Conservation (phyloP, 2,888 invertebrate species). For the Sericinus montela region DNA sequence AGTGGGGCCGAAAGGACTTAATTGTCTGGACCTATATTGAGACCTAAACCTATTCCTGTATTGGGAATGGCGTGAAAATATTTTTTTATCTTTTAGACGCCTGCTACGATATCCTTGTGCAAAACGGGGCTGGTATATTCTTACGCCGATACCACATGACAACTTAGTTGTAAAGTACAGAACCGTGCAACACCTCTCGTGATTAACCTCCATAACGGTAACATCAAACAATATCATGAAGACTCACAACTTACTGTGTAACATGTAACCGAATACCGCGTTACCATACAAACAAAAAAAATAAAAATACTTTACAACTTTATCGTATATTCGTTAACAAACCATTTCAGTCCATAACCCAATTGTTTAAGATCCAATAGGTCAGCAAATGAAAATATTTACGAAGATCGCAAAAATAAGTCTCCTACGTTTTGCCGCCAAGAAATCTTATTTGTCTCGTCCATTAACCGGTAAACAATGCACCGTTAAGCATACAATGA, state of each 20-base stretch:
- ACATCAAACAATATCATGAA: constrained; percentile 47
- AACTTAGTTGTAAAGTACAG: too few relatives aligned
- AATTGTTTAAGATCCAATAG: constrained; percentile 19
- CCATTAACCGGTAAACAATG: constrained; percentile 58
- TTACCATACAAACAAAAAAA: constrained; percentile 55
- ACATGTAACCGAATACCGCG: constrained; percentile 59
- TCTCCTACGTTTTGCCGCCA: constrained; percentile 53
- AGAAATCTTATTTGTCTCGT: constrained; percentile 63
- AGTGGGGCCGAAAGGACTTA: too few relatives aligned
- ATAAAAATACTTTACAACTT: constrained; percentile 31
- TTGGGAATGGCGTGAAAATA: too few relatives aligned
- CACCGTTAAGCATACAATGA: constrained; percentile 63
- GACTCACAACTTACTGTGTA: constrained; percentile 43
- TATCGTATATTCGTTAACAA: constrained; percentile 2
- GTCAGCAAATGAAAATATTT: constrained; percentile 17
- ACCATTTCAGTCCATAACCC: constrained; percentile 24
- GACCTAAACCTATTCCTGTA: too few relatives aligned
- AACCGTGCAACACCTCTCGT: background rate
- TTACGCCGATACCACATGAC: too few relatives aligned
- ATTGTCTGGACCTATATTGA: too few relatives aligned
- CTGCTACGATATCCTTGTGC: too few relatives aligned
- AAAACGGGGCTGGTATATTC: too few relatives aligned
- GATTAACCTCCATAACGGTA: constrained; percentile 42
- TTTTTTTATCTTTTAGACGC: too few relatives aligned
- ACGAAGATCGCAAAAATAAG: constrained; percentile 39